Evolutionary conservation across 2,888 invertebrate genomes (phyloP), one percentile per base, ranked within the genome.

Genomic region (Macaria liturata): DNA sequence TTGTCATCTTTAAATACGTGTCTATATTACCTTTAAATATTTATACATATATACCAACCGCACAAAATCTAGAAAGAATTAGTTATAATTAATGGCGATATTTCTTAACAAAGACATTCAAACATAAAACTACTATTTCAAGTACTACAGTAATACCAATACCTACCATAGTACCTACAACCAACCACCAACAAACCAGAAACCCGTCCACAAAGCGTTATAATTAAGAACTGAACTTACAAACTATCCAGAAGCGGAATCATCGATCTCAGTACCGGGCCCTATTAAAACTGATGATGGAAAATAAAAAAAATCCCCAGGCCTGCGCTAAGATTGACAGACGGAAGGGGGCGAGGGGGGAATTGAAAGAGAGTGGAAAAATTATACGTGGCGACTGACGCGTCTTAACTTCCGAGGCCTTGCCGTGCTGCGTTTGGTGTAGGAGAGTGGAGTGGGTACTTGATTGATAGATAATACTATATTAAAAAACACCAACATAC

Each of bases 361-460:
- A 84, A 86, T 86, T 88, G 86, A 85, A 88, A 88, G 85, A 86
- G 87, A 86, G 85, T 85, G 84, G 88, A 85, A 90, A 88, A 91
- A 91, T 91, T 90, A 90, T 90, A 91, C 89, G 90, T 86, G 83
- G 84, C 86, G 84, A 86, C 81, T 86, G 83, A 90, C 86, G 89
- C 90, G 88, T 91, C 91, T 91, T 91, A 89, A 84, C 88, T 87
- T 89, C 88, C 88, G 86, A 82, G 83, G 75, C 78, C 78, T 82
- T 20, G 81, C 80, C 73, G 78, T 66, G 84, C 68, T 73, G 72
- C 80, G 78, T 82, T 82, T 71, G 42, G 42, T 9, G 4, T 4
- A 9, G 42, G n/a, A 42, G 42, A 42, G 42, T n/a, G 9, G 8
- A 42, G 4, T 42, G 42, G n/a, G 42, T 0, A 39, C 39, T 39